Evolutionary conservation across 1,140 invertebrate genomes (phyloP).

Genomic region (Magallana angulata): DNA sequence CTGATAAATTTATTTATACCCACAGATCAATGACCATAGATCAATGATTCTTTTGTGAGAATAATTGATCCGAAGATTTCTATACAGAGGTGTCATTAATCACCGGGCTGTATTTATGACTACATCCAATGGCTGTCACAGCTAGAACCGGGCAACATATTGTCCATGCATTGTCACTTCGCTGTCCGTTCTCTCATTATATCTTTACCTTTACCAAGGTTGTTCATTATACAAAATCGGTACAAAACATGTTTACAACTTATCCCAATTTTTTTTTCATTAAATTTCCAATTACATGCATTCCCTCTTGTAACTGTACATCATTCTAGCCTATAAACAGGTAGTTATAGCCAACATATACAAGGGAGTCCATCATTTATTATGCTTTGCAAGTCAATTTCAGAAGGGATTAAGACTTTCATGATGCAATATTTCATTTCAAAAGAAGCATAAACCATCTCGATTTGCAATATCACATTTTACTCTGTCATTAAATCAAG

Average conservation of each 20-base stretch:
- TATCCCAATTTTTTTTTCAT: background rate
- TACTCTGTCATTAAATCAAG: background rate
- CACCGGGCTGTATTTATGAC: background rate
- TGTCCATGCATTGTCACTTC: background rate
- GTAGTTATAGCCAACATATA: background rate
- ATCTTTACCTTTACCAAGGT: background rate
- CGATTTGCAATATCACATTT: background rate
- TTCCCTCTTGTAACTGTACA: background rate
- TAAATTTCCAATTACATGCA: background rate
- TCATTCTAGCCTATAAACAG: background rate
- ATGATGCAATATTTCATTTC: background rate
- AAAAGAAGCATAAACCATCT: slow-evolving; percentile 16
- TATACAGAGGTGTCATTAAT: background rate
- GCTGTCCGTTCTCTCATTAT: background rate
- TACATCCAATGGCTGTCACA: background rate
- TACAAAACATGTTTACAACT: slow-evolving; percentile 6
- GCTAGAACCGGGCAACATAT: slow-evolving; percentile 2
- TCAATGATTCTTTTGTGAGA: background rate
- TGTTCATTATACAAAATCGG: background rate
- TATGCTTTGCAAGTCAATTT: background rate
- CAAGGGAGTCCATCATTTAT: background rate
- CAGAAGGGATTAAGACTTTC: background rate
- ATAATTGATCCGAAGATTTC: background rate
- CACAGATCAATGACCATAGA: background rate
- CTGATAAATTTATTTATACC: slow-evolving; percentile 21